Base-by-base conservation (phyloP, 2,888 invertebrate species). In the Mesochorus sp. region DNA sequence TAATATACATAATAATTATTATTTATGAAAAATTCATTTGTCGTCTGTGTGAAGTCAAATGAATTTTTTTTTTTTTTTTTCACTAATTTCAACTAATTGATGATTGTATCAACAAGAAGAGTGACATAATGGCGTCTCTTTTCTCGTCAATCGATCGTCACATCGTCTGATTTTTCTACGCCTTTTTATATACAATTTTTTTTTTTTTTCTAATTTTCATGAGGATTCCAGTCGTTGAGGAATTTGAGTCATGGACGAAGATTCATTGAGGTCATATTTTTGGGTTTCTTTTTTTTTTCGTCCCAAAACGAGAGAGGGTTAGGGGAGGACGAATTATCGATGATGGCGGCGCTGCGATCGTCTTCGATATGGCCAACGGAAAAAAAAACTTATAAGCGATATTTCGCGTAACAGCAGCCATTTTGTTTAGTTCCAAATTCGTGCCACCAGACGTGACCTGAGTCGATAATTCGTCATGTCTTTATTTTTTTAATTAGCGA, bases 31-130 rank as follows among this genome's bases (percentile, higher is more conserved):
- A 66, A 71, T 62, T 71, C 68, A 71, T 59, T 53, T 26, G 59
- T 55, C 66, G 34, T 37, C 24, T 44, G 21, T 31, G 21, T n/a
- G n/a, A 24, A 31, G 57, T 51, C 73, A 59, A 67, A 66, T 42
- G 66, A 57, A 73, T 76, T 57, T 31, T 71, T 66, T 59, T 34
- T n/a, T 64, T 71, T 66, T 5, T 49, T 47, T 37, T n/a, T n/a
- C 19, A 57, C 14, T 53, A 42, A 26, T 39, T 59, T 42, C 28
- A 6, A 28, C 21, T 31, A 31, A 42, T 47, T 21, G 21, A 28
- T 8, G 24, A 14, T 53, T 24, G 17, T 42, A n/a, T n/a, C 44
- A 24, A 68, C 68, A 67, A 74, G 67, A 74, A 74, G 61, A 67
- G 61, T 44, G 59, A 61, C 66, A 21, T 10, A 12, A 8, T 51